Conservation (phyloP, 2,797 vertebrate species). For the Darevskia mixta region DNA sequence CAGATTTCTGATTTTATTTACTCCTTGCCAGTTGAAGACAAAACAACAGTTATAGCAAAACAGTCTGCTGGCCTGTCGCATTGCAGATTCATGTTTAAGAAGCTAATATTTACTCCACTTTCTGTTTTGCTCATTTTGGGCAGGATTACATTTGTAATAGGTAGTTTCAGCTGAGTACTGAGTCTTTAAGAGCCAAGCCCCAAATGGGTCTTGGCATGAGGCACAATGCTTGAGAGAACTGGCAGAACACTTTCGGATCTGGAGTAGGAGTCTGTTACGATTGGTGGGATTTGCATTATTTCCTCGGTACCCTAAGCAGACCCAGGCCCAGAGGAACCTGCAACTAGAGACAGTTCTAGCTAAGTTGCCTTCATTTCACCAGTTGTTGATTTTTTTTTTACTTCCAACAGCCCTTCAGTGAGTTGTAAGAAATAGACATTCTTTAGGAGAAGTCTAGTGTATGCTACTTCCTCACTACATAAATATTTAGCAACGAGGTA, state of each 20-base stretch:
- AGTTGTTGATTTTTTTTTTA: background rate
- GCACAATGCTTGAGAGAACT: background rate
- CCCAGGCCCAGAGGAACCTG: background rate
- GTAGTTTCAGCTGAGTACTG: background rate
- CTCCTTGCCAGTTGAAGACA: too few relatives aligned
- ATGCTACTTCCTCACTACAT: background rate
- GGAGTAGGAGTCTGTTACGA: background rate
- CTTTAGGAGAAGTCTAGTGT: background rate
- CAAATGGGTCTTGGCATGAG: background rate
- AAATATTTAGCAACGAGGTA: too few relatives aligned
- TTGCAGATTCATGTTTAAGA: background rate
- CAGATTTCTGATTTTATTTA: background rate
- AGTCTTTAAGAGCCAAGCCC: background rate
- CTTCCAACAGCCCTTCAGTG: background rate
- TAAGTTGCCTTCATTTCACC: background rate
- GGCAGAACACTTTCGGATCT: background rate
- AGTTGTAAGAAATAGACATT: background rate
- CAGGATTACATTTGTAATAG: background rate
- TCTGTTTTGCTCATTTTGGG: background rate
- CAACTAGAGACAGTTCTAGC: background rate
- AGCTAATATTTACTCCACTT: background rate
- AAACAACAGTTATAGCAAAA: background rate
- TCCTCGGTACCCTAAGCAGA: too few relatives aligned
- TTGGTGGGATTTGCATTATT: background rate
- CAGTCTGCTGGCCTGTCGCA: background rate